Conservation (phyloP, 2,113 vertebrate genomes). For the Dendrocopos noguchii region DNA sequence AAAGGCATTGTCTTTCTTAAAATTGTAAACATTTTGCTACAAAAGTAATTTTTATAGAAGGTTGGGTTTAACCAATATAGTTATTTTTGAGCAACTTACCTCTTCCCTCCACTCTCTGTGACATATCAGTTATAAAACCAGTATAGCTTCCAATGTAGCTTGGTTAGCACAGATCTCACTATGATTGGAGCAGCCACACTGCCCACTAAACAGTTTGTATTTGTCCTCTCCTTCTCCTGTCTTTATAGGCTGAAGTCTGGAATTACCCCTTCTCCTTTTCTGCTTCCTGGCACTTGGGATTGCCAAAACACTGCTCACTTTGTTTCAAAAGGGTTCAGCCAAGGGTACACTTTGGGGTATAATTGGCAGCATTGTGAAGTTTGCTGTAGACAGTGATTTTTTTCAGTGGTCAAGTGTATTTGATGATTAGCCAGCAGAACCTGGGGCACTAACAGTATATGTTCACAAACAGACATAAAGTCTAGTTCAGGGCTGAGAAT, state of each 20-base stretch:
- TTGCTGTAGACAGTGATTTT: not conserved
- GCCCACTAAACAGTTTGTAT: not conserved
- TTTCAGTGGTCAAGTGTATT: not conserved
- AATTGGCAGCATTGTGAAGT: not conserved
- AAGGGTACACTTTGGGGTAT: not conserved
- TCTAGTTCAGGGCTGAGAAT: fast-evolving
- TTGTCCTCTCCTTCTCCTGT: not conserved
- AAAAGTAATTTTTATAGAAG: not conserved
- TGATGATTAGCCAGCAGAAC: not conserved
- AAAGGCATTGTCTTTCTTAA: not conserved
- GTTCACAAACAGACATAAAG: fast-evolving
- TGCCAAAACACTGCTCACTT: not conserved
- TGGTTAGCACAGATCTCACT: not conserved
- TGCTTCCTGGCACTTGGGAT: not conserved
- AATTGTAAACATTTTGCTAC: not conserved
- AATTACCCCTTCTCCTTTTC: not conserved
- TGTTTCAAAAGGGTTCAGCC: not conserved
- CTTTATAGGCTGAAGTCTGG: not conserved
- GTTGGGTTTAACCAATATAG: not conserved
- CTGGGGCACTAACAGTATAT: not conserved
- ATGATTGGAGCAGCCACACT: not conserved
- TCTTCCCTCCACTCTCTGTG: not conserved
- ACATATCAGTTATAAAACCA: not conserved
- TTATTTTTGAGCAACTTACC: not conserved
- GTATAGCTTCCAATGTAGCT: not conserved